A percentile compares a stretch with the other conserved stretches of the same genome.
phyloP scores from a whole-genome alignment of 2,113 vertebrate species.

The Seriola dumerili region DNA sequence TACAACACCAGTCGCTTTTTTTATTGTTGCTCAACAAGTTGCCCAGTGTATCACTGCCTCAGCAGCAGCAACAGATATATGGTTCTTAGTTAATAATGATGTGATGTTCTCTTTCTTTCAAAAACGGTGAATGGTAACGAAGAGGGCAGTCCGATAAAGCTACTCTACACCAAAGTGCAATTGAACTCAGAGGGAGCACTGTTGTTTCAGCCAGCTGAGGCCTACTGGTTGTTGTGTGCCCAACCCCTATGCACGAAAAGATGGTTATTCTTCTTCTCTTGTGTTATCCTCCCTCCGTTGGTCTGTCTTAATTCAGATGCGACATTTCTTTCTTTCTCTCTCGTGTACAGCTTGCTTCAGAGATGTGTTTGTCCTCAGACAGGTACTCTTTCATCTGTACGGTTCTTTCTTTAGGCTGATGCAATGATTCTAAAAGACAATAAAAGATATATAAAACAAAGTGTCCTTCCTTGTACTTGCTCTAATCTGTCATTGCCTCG shows the following conservation, averaged over 20 bases:
- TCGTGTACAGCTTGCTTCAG: constrained; percentile 79
- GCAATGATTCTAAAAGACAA: constrained; percentile 82
- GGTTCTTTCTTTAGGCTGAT: constrained; percentile 85
- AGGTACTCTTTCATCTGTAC: constrained; percentile 88
- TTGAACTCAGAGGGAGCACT: constrained; percentile 80
- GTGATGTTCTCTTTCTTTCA: constrained; percentile 17
- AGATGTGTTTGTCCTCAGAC: constrained; percentile 84
- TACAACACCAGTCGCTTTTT: background rate
- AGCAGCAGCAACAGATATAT: constrained; percentile 29
- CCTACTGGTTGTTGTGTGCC: constrained; percentile 65
- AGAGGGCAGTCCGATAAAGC: constrained; percentile 62
- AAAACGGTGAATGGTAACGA: constrained; percentile 34
- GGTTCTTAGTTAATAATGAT: constrained; percentile 15
- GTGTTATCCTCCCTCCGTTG: constrained; percentile 54
- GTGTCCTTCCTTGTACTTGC: background rate
- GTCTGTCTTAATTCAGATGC: constrained; percentile 71
- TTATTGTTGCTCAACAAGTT: constrained; percentile 22
- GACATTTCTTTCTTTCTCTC: constrained; percentile 64
- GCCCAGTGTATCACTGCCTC: constrained; percentile 13
- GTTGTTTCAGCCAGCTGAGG: constrained; percentile 64
- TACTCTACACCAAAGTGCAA: constrained; percentile 81
- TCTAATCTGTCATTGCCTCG: background rate
- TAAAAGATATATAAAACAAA: constrained; percentile 78
- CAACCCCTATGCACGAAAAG: constrained; percentile 72
- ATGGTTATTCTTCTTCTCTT: constrained; percentile 60